Evolutionary conservation across 1,140 invertebrate genomes (phyloP).

Genomic region (Pomacea maculata): DNA sequence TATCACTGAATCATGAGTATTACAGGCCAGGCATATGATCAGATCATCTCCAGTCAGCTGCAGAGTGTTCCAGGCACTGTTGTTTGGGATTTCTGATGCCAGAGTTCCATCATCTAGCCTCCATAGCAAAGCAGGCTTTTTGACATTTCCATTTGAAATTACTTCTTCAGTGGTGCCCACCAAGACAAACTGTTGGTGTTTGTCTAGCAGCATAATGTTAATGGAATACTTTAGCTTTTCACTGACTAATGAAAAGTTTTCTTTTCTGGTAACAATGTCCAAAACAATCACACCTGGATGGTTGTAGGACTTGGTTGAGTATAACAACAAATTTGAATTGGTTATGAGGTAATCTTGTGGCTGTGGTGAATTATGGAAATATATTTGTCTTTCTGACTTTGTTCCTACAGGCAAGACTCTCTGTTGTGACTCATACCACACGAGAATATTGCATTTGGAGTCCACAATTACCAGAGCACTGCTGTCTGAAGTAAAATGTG

Average conservation of each 20-base stretch:
- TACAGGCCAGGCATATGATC: conserved; percentile 4
- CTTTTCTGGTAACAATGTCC: conserved; percentile 27
- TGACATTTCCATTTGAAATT: conserved; percentile 1
- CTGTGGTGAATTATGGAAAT: not conserved
- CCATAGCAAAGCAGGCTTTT: conserved; percentile 2
- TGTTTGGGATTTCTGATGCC: not conserved
- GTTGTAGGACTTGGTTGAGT: too few relatives aligned
- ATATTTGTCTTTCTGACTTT: not conserved
- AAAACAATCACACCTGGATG: conserved; percentile 1
- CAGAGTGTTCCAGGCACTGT: not conserved
- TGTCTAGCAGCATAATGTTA: conserved; percentile 28
- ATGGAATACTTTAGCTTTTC: conserved; percentile 19
- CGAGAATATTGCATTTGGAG: not conserved
- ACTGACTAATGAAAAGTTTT: conserved; percentile 14
- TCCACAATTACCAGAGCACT: conserved; percentile 2
- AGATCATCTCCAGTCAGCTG: conserved; percentile 10
- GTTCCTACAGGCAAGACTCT: not conserved
- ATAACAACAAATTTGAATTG: conserved; percentile 15
- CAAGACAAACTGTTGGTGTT: conserved; percentile 27
- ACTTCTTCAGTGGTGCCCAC: conserved; percentile 13
- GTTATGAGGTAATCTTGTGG: conserved; percentile 12
- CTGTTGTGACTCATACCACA: not conserved
- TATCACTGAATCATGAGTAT: not conserved
- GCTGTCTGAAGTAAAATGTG: not conserved
- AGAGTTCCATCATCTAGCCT: conserved; percentile 6